Evolutionary conservation across 2,113 vertebrate species (phyloP), one percentile per base, ranked within the genome.

Genomic region (Myotis davidii): DNA sequence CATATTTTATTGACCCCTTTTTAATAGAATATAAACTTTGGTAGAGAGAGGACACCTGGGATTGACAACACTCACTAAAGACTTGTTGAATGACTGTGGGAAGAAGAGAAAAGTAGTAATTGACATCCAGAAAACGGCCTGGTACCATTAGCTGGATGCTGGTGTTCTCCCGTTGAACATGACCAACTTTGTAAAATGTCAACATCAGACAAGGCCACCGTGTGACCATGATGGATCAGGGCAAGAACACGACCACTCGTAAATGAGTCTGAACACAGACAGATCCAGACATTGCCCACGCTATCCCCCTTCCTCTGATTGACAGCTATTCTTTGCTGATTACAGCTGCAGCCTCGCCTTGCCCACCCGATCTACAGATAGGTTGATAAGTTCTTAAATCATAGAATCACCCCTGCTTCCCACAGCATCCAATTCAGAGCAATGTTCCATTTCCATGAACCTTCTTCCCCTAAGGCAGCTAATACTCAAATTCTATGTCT

Each of bases 291-390:
- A 4, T 1, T 10, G 14, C 6, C 14, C 11, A 17, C 3, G 54
- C 29, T 39, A 3, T 6, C 21, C 20, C 9, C 6, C 0, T 39
- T 65, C 25, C 76, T 45, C 8, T 8, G 32, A 48, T 27, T 5
- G 54, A 45, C 12, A 10, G 6, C 23, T 1, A n/a, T 70, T 70
- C 77, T 54, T 32, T 64, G 34, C 39, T 52, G 12, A 1, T 4
- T 25, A 42, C 0, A 3, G 11, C 34, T 50, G 6, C 2, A 5
- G 45, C 56, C 32, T 74, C 2, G 1, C 11, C 16, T 12, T 1
- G 37, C 10, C 48, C 29, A 32, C 45, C 25, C 23, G 9, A 9
- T 27, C 23, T 64, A 18, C 0, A 52, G 32, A 14, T 0, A 14
- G 37, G 29, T 48, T 12, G 25, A n/a, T 13, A 59, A 79, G 85